Percentiles rank a stretch among this genome's conserved stretches.
Conservation (phyloP, 2,113 vertebrate genomes). For the Mustelus asterias region DNA sequence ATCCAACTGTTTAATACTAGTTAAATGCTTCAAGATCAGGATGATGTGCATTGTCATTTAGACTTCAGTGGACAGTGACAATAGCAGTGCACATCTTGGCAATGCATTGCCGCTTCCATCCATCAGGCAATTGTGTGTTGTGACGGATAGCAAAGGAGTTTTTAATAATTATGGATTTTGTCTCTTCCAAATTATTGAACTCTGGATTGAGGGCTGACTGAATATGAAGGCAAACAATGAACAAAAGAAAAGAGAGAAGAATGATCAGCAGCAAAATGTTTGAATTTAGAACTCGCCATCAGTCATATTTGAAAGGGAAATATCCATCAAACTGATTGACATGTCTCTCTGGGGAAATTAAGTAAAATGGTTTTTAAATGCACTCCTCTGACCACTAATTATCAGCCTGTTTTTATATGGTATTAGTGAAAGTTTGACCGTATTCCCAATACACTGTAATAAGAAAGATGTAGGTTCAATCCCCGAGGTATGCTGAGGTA, state of each 20-base stretch:
- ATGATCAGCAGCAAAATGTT: background rate
- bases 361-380: slow-evolving; percentile 6
- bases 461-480: background rate
- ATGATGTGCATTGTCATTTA: background rate
- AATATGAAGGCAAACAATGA: background rate
- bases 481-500: too few relatives aligned
- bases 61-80: background rate
- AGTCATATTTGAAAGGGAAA: background rate
- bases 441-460: background rate
- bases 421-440: too few relatives aligned
- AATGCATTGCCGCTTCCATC: background rate
- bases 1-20: background rate
- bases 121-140: background rate
- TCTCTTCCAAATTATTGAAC: background rate
- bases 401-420: background rate
- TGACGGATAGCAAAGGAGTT: background rate
- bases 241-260: background rate
- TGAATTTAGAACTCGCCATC: background rate
- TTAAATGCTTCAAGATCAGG: background rate
- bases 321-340: background rate
- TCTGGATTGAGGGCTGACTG: background rate
- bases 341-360: slow-evolving; percentile 6
- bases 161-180: slow-evolving; percentile 5
- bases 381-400: background rate
- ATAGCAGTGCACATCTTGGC: background rate